phyloP scores from a whole-genome alignment of 2,797 vertebrate genomes.

The Acropternis orthonyx region DNA sequence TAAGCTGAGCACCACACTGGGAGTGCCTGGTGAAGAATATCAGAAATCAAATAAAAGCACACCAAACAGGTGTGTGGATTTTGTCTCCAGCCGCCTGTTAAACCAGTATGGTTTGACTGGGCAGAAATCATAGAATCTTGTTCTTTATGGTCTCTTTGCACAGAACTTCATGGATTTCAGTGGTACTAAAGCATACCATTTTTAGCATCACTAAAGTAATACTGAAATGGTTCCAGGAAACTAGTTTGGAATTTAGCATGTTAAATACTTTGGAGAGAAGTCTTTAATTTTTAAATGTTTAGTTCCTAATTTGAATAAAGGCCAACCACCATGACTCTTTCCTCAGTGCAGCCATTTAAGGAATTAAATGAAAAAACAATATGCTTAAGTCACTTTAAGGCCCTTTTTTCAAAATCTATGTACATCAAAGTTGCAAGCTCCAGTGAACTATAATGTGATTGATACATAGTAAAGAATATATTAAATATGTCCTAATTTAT shows the following conservation, averaged over 20 bases:
- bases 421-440: not conserved
- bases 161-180: not conserved
- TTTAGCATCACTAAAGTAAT: not conserved
- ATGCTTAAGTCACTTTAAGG: not conserved
- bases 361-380: not conserved
- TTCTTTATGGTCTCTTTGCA: not conserved
- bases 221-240: not conserved
- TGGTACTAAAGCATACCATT: not conserved
- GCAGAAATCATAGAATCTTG: not conserved
- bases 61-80: rapidly evolving
- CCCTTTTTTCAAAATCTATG: not conserved
- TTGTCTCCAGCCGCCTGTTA: not conserved
- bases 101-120: not conserved
- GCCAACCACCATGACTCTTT: not conserved
- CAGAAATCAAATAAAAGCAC: not conserved
- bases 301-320: not conserved
- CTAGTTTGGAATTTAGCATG: not conserved
- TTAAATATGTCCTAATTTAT: not conserved
- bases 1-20: rapidly evolving
- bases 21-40: not conserved
- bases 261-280: not conserved
- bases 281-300: not conserved
- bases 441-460: not conserved
- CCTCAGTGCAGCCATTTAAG: not conserved
- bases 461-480: not conserved